Base-by-base conservation (phyloP, 2,113 vertebrate species). In the Athene cunicularia region DNA sequence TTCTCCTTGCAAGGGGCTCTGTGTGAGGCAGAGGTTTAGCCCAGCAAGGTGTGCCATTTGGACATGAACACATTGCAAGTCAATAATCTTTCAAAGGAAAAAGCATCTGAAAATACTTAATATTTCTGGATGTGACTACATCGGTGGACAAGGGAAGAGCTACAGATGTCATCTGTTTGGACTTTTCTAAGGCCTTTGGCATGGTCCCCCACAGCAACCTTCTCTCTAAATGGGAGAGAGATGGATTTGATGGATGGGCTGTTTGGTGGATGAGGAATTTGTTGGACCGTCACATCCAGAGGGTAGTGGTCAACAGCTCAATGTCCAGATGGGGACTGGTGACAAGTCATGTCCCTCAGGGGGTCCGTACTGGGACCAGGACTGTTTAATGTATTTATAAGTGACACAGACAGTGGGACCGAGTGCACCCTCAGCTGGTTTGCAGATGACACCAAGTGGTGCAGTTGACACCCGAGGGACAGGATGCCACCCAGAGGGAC, bases 401-500 rank as follows among this genome's bases (percentile, higher is more conserved):
- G 3, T 56, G 37, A 27, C 53, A 43, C 8, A 39, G 43, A 68
- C 11, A 49, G 52, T 28, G 32, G 24, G 19, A 76, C 17, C 2
- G 3, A 60, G 41, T 30, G 41, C 56, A 47, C 41, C 33, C 43
- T 60, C 41, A 23, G 55, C 43, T 60, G 47, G 26, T 59, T 37
- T 35, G 27, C 32, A 20, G 18, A 5, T 3, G 13, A n/a, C 41
- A 35, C 55, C 24, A 28, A 12, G 35, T 21, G 50, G 32, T 55
- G 24, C 1, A 0, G 49, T 6, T 20, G 4, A 24, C 12, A 5
- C 4, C 28, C 26, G 37, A 73, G 28, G 21, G 52, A 37, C 1
- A 1, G 19, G 18, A 22, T 70, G 45, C 18, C 45, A 47, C 4
- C 45, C 20, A 47, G 45, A 47, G 45, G 45, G 45, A 47, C 45